phyloP scores from a whole-genome alignment of 1,140 invertebrate genomes.

The Centruroides sculpturatus region DNA sequence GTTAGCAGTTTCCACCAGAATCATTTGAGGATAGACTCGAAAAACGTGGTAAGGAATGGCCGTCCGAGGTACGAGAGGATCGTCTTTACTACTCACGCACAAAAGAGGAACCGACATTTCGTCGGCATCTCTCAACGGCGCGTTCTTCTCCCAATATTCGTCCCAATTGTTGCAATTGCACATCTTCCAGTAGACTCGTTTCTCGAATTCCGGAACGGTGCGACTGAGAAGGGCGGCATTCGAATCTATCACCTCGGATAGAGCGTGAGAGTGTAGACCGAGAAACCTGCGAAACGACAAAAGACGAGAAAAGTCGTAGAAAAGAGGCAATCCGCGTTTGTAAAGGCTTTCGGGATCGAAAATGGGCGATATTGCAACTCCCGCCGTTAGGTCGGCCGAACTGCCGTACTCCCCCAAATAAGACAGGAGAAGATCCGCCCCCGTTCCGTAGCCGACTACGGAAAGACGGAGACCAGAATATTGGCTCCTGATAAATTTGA shows the following conservation, averaged over 20 bases:
- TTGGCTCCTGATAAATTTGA: constrained; percentile 22
- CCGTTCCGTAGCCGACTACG: constrained; percentile 22
- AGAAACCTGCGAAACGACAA: constrained; percentile 17
- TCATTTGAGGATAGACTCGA: constrained; percentile 24
- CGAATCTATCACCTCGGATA: constrained; percentile 18
- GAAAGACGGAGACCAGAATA: constrained; percentile 20
- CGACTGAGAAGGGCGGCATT: constrained; percentile 11
- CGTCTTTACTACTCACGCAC: constrained; percentile 24
- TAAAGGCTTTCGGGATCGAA: constrained; percentile 20
- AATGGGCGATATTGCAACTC: constrained; percentile 23
- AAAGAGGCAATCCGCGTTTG: constrained; percentile 2
- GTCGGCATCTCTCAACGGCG: constrained; percentile 24
- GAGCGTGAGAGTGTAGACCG: constrained; percentile 14
- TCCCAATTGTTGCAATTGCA: constrained; percentile 19
- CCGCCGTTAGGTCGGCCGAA: constrained; percentile 20
- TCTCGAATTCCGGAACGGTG: constrained; percentile 19
- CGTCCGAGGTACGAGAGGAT: constrained; percentile 20
- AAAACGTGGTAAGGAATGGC: constrained; percentile 25
- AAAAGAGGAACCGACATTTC: constrained; percentile 25
- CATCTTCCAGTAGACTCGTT: constrained; percentile 18
- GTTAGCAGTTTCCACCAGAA: constrained; percentile 20
- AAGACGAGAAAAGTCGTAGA: constrained; percentile 7
- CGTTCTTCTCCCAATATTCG: constrained; percentile 25
- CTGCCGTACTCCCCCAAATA: constrained; percentile 28
- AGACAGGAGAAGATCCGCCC: constrained; percentile 22